Base-by-base conservation (phyloP, 2,113 vertebrate genomes). In the Xyliphius kryptos region DNA sequence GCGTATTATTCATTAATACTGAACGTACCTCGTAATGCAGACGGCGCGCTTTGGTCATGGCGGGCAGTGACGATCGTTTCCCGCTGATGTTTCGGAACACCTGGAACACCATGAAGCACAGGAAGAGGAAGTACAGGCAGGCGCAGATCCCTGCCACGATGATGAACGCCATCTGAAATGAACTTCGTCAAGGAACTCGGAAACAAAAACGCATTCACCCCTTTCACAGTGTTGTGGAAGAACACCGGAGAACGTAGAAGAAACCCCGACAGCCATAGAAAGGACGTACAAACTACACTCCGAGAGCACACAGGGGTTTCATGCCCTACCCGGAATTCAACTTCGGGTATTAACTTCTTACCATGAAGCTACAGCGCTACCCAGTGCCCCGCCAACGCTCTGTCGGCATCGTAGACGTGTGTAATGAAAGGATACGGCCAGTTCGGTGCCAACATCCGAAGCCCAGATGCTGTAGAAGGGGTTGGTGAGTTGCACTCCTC, bases 381-480 rank as follows among this genome's bases (percentile, higher is more conserved):
- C n/a, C n/a, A n/a, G n/a, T n/a, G n/a, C n/a, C n/a, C n/a, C n/a
- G n/a, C n/a, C n/a, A n/a, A n/a, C n/a, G n/a, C n/a, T n/a, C n/a
- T n/a, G n/a, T n/a, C n/a, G n/a, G n/a, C n/a, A n/a, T n/a, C n/a
- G n/a, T n/a, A n/a, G n/a, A n/a, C n/a, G n/a, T n/a, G n/a, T n/a
- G n/a, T n/a, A n/a, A n/a, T n/a, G 17, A 21, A 85, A 88, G 91
- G 96, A 99, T 99, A 98, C 96, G 70, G 96, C 96, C 74, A 97
- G 81, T 61, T 97, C 92, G 0, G 94, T 96, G 65, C 96, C 92
- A 3, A 93, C 86, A 19, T 95, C 92, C 0, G 92, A 91, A 2
- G 91, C 90, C 93, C 96, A 99, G 84, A 99, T 95, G 79, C 95
- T 99, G 83, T 94, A 99, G 89, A 99, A 99, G 3, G 96, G 96